These are phyloP conservation scores for Heterotis niloticus DNA, from an alignment of 2,113 vertebrate genomes.

Conservation along the genomic window DNA sequence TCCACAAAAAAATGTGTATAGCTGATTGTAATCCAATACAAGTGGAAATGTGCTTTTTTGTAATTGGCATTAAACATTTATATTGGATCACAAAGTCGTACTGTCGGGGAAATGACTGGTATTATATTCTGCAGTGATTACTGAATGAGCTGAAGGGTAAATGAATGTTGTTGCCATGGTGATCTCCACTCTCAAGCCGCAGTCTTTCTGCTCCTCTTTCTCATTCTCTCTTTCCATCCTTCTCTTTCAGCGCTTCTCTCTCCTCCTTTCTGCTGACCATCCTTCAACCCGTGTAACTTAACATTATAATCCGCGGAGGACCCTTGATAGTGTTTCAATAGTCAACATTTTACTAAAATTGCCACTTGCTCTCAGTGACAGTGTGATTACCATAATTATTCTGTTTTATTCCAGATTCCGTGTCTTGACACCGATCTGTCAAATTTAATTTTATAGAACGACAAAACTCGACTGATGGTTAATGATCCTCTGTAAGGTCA, in stretches of 20 bases:
- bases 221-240: neutral
- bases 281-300: conserved; percentile 5
- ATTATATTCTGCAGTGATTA: conserved; percentile 26
- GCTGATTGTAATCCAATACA: neutral
- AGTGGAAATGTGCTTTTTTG: conserved; percentile 9
- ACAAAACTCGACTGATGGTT: neutral
- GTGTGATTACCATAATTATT: conserved; percentile 26
- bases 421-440: neutral
- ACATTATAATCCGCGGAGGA: conserved; percentile 18
- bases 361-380: neutral
- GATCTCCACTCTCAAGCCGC: conserved; percentile 18
- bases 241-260: neutral
- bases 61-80: conserved; percentile 11
- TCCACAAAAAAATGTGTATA: neutral
- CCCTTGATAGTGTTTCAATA: conserved; percentile 19
- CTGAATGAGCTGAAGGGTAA: conserved; percentile 26
- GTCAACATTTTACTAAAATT: conserved; percentile 21
- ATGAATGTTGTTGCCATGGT: conserved; percentile 35
- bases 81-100: conserved; percentile 4
- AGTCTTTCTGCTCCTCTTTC: neutral
- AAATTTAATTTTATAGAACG: neutral
- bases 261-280: too few relatives aligned
- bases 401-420: neutral
- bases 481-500: neutral
- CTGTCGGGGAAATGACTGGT: neutral